phyloP scores from a whole-genome alignment of 2,797 vertebrate species.

The Spondyliosoma cantharus region DNA sequence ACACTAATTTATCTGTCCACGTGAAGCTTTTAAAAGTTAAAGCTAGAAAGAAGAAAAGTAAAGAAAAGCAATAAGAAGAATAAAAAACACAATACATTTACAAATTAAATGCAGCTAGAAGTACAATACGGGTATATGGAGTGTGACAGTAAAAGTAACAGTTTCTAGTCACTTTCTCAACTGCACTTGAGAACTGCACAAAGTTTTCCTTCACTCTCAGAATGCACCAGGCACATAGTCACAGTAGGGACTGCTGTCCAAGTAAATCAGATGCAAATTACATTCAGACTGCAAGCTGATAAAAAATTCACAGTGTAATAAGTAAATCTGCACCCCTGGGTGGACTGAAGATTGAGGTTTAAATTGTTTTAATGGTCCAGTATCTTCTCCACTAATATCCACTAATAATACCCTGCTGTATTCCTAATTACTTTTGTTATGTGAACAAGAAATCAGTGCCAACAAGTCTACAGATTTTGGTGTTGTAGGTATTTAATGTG shows the following conservation, averaged over 20 bases:
- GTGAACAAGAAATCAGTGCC: neutral
- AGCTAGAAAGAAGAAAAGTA: too few species aligned
- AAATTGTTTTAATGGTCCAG: neutral
- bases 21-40: too few species aligned
- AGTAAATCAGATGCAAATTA: conserved; percentile 12
- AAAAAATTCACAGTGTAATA: neutral
- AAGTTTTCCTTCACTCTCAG: neutral
- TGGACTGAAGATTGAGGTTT: neutral
- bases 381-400: neutral
- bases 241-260: neutral
- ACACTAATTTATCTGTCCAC: too few species aligned
- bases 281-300: conserved; percentile 6
- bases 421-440: neutral
- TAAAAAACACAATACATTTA: too few species aligned
- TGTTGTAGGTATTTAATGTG: neutral
- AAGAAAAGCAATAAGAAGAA: too few species aligned
- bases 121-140: too few species aligned
- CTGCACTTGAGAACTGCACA: neutral
- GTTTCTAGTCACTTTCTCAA: neutral
- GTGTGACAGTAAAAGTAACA: too few species aligned
- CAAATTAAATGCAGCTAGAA: too few species aligned
- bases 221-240: neutral
- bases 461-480: neutral
- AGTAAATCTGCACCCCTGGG: neutral
- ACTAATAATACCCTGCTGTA: neutral